A percentile compares a stretch with the other conserved stretches of the same genome.
Conservation (phyloP, 2,113 vertebrate species). For the Perognathus longimembris region DNA sequence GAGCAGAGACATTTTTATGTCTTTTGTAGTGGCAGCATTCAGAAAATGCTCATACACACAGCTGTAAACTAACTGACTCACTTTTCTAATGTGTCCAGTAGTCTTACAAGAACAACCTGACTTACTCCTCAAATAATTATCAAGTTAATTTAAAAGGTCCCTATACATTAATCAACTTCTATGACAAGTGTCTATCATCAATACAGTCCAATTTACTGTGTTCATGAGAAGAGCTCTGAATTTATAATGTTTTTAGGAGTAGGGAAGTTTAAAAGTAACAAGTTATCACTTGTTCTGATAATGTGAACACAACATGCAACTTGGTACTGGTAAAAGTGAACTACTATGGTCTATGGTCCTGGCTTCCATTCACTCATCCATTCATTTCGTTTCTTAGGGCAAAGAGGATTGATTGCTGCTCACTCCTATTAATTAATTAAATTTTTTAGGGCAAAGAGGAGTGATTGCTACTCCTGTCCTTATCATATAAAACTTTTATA, state of each 20-base stretch:
- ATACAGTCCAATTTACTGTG: background rate
- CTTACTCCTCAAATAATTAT: background rate
- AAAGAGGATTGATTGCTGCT: background rate
- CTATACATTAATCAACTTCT: background rate
- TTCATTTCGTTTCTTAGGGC: no score
- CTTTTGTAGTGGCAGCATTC: background rate
- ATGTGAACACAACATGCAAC: background rate
- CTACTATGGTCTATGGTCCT: background rate
- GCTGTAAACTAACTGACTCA: background rate
- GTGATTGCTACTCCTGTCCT: background rate
- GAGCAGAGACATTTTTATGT: background rate
- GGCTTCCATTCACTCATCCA: background rate
- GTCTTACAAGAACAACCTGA: constrained; percentile 17
- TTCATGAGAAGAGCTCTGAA: background rate
- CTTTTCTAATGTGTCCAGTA: background rate
- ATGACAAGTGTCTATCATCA: background rate
- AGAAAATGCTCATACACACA: background rate
- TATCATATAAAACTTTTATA: background rate
- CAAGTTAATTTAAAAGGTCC: constrained; percentile 38
- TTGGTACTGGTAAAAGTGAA: background rate
- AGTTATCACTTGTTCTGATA: background rate
- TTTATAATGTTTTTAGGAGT: background rate
- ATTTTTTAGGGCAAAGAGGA: no score
- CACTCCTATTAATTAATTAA: no score
- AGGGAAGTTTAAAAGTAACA: constrained; percentile 29